Evolutionary conservation across 2,888 invertebrate species (phyloP).

Genomic region (Dromius quadrimaculatus): DNA sequence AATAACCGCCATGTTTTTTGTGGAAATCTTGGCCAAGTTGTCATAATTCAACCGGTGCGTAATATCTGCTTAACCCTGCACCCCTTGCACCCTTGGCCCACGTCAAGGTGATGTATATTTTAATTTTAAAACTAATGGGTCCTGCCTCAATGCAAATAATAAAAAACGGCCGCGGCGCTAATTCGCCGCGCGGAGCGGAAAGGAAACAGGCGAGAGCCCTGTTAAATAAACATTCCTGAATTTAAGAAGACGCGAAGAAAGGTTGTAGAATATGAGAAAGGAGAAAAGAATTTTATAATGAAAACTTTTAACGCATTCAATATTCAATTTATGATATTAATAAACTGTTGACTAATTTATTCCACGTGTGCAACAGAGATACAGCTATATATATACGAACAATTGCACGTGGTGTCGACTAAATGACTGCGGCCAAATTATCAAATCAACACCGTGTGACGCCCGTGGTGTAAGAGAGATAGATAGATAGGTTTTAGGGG

Average conservation of each 20-base stretch:
- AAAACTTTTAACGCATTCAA: background rate
- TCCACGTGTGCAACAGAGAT: background rate
- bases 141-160: constrained; percentile 64
- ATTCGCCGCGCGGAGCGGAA: constrained; percentile 19
- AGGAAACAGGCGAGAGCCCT: background rate
- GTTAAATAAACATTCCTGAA: constrained; percentile 27
- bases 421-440: constrained; percentile 47
- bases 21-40: constrained; percentile 15
- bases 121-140: constrained; percentile 66
- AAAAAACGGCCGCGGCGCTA: constrained; percentile 61
- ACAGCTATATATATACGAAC: background rate
- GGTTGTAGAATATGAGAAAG: background rate
- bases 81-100: constrained; percentile 21
- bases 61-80: constrained; percentile 13
- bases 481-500: no score
- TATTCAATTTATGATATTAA: constrained; percentile 1
- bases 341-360: constrained; percentile 11
- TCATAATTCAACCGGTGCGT: constrained; percentile 59
- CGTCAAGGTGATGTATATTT: constrained; percentile 65
- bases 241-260: background rate
- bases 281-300: background rate
- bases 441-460: constrained; percentile 44
- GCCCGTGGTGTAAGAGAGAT: background rate
- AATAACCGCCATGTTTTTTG: no score
- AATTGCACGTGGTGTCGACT: constrained; percentile 7